A percentile compares a stretch with the other conserved stretches of the same genome.
Evolutionary conservation across 2,113 vertebrate genomes (phyloP).

Genomic region (Hepsetus odoe): DNA sequence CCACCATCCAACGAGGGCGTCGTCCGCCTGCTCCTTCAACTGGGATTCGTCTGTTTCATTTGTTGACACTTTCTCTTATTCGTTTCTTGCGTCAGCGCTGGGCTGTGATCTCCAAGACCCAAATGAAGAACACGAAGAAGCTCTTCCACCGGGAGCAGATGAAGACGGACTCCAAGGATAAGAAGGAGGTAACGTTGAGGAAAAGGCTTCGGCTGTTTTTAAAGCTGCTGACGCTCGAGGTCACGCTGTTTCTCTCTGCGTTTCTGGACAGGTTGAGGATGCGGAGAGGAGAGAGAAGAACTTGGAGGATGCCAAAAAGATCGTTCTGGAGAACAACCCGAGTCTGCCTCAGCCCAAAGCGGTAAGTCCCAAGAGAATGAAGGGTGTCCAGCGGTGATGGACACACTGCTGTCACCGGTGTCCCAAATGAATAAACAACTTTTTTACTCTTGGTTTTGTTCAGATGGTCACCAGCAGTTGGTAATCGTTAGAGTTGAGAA

Average conservation of each 20-base stretch:
- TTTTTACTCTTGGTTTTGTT: too few species aligned
- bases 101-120: conserved; percentile 93
- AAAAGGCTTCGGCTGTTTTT: background rate
- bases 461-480: too few species aligned
- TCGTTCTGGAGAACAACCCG: conserved; percentile 80
- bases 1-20: too few species aligned
- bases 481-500: too few species aligned
- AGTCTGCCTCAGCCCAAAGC: conserved; percentile 82
- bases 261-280: conserved; percentile 82
- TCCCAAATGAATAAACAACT: too few species aligned
- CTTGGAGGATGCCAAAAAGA: conserved; percentile 93
- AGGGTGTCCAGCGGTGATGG: too few species aligned
- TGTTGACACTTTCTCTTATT: too few species aligned
- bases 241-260: background rate
- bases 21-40: too few species aligned
- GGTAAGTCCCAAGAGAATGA: conserved; percentile 75
- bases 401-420: too few species aligned
- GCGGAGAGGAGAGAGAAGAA: conserved; percentile 91
- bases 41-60: too few species aligned
- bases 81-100: conserved; percentile 88
- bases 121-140: conserved; percentile 92
- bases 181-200: conserved; percentile 82
- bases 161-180: conserved; percentile 86
- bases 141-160: conserved; percentile 85
- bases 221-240: background rate